phyloP scores from a whole-genome alignment of 2,113 vertebrate genomes.

The Xiphophorus couchianus region DNA sequence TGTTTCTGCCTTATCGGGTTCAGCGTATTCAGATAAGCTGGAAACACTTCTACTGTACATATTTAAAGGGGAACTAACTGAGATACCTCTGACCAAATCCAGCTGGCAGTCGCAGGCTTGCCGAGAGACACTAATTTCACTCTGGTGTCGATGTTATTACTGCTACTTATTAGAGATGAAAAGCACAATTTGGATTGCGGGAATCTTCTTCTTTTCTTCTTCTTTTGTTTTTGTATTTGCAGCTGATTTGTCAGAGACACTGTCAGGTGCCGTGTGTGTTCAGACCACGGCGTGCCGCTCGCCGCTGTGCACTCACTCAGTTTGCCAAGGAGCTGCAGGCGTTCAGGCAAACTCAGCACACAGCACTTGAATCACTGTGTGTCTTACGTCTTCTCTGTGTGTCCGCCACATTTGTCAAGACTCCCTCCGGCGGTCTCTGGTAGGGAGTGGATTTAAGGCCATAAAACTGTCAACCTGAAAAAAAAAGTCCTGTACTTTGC shows the following conservation, averaged over 20 bases:
- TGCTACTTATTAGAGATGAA: constrained; percentile 54
- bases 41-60: constrained; percentile 59
- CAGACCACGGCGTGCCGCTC: constrained; percentile 6
- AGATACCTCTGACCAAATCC: constrained; percentile 66
- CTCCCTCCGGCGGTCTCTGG: constrained; percentile 11
- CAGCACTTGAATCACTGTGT: constrained; percentile 70
- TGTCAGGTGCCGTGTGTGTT: constrained; percentile 44
- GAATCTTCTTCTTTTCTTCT: constrained; percentile 3
- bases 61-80: constrained; percentile 51
- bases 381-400: constrained; percentile 45
- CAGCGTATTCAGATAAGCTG: constrained; percentile 59
- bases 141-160: constrained; percentile 48
- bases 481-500: constrained; percentile 59
- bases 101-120: constrained; percentile 47
- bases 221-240: constrained; percentile 28
- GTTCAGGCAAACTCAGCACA: constrained; percentile 36
- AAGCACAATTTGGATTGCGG: constrained; percentile 76
- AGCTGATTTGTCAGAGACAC: constrained; percentile 53
- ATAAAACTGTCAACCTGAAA: constrained; percentile 54
- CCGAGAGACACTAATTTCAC: constrained; percentile 52
- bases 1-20: constrained; percentile 76
- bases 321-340: constrained; percentile 58
- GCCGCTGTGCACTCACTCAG: constrained; percentile 41
- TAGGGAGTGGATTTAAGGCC: constrained; percentile 57
- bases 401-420: constrained; percentile 27